Evolutionary conservation across 2,888 invertebrate species (phyloP).

Genomic region (Temnothorax ravouxi): DNA sequence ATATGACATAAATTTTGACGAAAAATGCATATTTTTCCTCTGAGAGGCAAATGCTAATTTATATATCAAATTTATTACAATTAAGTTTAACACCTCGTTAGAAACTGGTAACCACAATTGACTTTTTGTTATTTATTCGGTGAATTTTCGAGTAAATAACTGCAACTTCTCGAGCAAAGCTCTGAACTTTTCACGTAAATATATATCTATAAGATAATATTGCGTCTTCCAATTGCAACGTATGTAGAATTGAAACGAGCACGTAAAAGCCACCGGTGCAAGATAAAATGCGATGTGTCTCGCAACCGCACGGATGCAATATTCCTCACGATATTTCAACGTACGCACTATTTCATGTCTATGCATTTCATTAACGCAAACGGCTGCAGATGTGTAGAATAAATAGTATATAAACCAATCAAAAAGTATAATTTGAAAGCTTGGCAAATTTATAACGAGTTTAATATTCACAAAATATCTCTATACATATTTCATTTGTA

Average conservation of each 20-base stretch:
- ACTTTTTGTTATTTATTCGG: not conserved
- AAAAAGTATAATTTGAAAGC: not conserved
- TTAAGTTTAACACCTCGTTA: not conserved
- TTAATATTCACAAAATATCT: not conserved
- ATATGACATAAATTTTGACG: not conserved
- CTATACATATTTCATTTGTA: not conserved
- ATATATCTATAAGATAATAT: conserved; percentile 11
- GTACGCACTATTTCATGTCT: not conserved
- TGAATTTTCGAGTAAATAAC: not conserved
- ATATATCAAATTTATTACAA: conserved; percentile 5
- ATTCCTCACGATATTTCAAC: not conserved
- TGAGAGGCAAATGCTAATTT: not conserved
- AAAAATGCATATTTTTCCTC: not conserved
- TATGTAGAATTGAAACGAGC: conserved; percentile 12
- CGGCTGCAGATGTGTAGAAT: not conserved
- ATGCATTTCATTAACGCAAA: not conserved
- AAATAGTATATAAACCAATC: not conserved
- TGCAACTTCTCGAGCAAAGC: not conserved
- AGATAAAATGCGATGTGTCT: not conserved
- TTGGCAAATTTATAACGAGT: not conserved
- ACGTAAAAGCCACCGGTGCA: conserved; percentile 25
- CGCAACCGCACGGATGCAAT: not conserved
- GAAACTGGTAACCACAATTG: not conserved
- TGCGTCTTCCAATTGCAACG: not conserved
- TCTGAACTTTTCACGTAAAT: not conserved